Evolutionary conservation across 2,113 vertebrate genomes (phyloP), one percentile per base, ranked within the genome.

Genomic region (Marcusenius ussheri): DNA sequence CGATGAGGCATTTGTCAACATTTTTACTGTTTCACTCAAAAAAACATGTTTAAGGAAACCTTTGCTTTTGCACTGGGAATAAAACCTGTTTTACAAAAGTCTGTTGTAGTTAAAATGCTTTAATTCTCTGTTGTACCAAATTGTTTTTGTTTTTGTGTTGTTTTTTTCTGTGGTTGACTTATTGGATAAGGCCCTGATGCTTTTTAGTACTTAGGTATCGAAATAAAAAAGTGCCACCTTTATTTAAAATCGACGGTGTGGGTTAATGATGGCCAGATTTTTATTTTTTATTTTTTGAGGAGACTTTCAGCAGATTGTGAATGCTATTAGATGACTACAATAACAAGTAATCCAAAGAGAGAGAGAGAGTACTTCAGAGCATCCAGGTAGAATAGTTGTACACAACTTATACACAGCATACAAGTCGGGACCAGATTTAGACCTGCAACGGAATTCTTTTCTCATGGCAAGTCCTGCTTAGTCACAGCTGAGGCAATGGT

Each of bases 71-170:
- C 66, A 50, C 11, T 53, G 17, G 86, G 86, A 50, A 88, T 53
- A 35, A 15, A n/a, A 90, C 9, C 74, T 56, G 17, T 88, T 80
- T 90, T 87, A 90, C 88, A 88, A 88, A 90, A 90, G 3, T 80
- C 50, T 58, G 31, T 87, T 88, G 87, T 66, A 50, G 80, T 88
- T 83, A 53, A 66, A 87, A 51, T 53, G 50, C 42, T 74, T 45
- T 39, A 53, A 88, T 88, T 88, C 88, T 13, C 70, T 0, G 5
- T 21, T 87, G 58, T 49, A 93, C 90, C 91, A 88, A 62, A 77
- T 85, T 62, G 56, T 31, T 70, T 3, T 53, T 39, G 27, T 49
- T 58, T 53, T 42, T 89, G 39, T 47, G 21, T 90, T 39, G 3
- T 77, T 77, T 19, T 39, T 87, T 2, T 51, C 62, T 50, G 31